Percentiles rank a stretch among this genome's conserved stretches.
Evolutionary conservation across 2,113 vertebrate genomes (phyloP).

Genomic region (Podiceps cristatus): DNA sequence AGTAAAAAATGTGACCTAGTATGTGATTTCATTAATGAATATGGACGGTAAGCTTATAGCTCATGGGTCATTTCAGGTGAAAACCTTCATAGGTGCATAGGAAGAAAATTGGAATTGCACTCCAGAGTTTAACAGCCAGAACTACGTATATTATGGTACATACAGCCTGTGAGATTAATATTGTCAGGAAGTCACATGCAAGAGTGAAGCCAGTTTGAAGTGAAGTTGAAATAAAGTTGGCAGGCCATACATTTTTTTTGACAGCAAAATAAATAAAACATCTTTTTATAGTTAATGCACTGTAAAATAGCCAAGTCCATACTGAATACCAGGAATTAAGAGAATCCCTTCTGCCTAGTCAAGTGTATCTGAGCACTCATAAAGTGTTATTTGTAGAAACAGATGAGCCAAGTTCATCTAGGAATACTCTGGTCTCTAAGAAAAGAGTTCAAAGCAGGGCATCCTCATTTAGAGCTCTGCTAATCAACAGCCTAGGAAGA

Average conservation of each 20-base stretch:
- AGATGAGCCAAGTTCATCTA: neutral
- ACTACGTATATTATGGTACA: neutral
- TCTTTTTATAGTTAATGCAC: neutral
- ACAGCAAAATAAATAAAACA: conserved; percentile 51
- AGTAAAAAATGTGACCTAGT: neutral
- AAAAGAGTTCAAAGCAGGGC: neutral
- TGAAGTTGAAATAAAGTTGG: conserved; percentile 39
- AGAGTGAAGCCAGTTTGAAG: neutral
- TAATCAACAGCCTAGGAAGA: neutral
- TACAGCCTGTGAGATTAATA: conserved; percentile 12
- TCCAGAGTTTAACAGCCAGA: neutral
- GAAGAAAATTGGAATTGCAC: neutral
- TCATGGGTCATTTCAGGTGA: neutral
- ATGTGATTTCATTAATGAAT: neutral
- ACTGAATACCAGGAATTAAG: neutral
- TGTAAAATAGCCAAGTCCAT: conserved; percentile 15
- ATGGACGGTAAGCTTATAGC: neutral
- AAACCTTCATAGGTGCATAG: neutral
- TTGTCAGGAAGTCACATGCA: conserved; percentile 14
- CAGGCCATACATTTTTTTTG: neutral
- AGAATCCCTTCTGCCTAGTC: neutral
- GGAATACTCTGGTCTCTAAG: neutral
- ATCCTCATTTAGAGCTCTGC: neutral
- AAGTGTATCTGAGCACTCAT: neutral
- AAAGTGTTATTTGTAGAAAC: neutral